Conservation (phyloP, 2,888 invertebrate species). For the Ypsolopha sequella region DNA sequence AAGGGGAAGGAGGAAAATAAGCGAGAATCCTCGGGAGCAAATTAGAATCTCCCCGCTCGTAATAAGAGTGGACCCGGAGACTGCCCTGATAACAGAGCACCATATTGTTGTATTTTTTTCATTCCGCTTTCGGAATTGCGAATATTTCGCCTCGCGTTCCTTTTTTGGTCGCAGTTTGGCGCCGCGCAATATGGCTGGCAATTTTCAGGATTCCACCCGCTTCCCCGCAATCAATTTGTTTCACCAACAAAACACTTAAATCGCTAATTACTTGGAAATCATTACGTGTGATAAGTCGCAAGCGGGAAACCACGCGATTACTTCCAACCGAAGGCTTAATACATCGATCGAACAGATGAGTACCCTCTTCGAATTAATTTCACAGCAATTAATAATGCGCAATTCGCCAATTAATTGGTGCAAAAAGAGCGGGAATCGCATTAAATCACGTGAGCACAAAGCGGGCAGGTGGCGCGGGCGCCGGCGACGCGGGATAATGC, state of each 20-base stretch:
- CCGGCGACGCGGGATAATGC: slow-evolving; percentile 66
- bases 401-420: slow-evolving; percentile 66
- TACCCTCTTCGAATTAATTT: slow-evolving; percentile 39
- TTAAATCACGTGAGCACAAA: slow-evolving; percentile 67
- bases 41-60: slow-evolving; percentile 48
- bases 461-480: slow-evolving; percentile 64
- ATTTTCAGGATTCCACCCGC: slow-evolving; percentile 1
- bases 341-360: slow-evolving; percentile 3
- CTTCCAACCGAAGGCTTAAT: slow-evolving; percentile 1
- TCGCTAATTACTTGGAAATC: no score
- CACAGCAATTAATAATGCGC: slow-evolving; percentile 62
- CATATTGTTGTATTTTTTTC: slow-evolving; percentile 60
- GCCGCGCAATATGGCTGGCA: slow-evolving; percentile 6
- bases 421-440: slow-evolving; percentile 64
- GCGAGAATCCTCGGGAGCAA: slow-evolving; percentile 44
- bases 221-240: no score
- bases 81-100: slow-evolving; percentile 41
- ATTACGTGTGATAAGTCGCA: not conserved
- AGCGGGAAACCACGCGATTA: not conserved
- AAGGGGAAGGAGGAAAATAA: slow-evolving; percentile 38
- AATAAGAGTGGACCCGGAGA: slow-evolving; percentile 52
- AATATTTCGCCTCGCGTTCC: slow-evolving; percentile 32
- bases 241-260: no score
- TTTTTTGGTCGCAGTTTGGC: slow-evolving; percentile 6
- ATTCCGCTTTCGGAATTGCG: slow-evolving; percentile 26